These are phyloP conservation scores for Fringilla coelebs DNA, from an alignment of 2,797 vertebrate genomes.

Conservation along the genomic window DNA sequence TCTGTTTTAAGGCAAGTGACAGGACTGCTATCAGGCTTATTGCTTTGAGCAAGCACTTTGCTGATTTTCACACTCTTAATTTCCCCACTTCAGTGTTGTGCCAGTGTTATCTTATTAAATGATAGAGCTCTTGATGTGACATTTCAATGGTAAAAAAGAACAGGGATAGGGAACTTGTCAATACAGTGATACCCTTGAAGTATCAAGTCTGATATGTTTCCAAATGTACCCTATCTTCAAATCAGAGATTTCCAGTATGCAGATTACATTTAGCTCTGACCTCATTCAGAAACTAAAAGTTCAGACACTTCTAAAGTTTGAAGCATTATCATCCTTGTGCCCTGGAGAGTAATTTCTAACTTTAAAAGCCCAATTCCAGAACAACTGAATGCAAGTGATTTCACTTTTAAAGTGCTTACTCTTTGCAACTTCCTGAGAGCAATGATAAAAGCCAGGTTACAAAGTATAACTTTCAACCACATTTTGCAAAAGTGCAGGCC, in stretches of 20 bases:
- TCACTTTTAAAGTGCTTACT: conserved; percentile 7
- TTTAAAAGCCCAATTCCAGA: not conserved
- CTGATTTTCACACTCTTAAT: not conserved
- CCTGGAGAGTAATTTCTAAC: not conserved
- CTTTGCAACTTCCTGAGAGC: conserved; percentile 46
- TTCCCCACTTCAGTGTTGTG: not conserved
- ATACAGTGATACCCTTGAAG: not conserved
- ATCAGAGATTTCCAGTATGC: not conserved
- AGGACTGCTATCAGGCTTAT: not conserved
- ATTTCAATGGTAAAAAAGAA: not conserved
- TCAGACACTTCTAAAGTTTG: not conserved
- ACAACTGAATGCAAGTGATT: not conserved
- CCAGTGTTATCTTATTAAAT: not conserved
- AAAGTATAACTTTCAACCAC: conserved; percentile 1
- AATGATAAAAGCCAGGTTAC: conserved; percentile 30
- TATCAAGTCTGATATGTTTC: not conserved
- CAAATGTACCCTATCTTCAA: not conserved
- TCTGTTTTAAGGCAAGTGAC: not conserved
- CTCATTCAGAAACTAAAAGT: not conserved
- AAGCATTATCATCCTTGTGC: not conserved
- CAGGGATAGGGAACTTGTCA: not conserved
- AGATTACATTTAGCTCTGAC: not conserved
- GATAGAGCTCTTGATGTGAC: not conserved
- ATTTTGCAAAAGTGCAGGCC: not conserved
- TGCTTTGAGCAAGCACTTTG: not conserved